These are phyloP conservation scores for Ophonus ardosiacus DNA, from an alignment of 2,888 invertebrate species.

Conservation along the genomic window DNA sequence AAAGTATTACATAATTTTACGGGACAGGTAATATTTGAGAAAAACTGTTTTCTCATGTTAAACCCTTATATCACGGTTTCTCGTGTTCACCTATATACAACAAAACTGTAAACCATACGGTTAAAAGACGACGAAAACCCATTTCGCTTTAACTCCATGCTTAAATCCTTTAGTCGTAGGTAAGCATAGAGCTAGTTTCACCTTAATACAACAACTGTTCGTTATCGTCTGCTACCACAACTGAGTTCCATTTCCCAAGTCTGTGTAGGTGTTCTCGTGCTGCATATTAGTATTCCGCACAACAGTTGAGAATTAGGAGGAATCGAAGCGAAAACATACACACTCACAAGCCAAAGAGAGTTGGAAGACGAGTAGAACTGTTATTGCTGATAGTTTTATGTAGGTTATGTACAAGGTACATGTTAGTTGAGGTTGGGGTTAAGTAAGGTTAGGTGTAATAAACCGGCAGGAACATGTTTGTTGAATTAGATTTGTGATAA, in stretches of 20 bases:
- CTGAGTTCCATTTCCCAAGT: slow-evolving; percentile 26
- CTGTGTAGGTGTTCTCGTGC: background rate
- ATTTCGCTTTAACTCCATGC: background rate
- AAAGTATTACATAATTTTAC: no score
- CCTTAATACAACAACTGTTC: slow-evolving; percentile 55
- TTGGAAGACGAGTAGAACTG: slow-evolving; percentile 16
- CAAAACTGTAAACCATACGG: background rate
- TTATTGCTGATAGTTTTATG: slow-evolving; percentile 33
- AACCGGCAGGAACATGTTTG: background rate
- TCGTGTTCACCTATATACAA: background rate
- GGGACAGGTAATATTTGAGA: no score
- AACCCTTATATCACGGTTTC: no score
- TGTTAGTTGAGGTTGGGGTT: background rate
- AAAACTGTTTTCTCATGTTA: no score
- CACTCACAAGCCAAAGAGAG: slow-evolving; percentile 44
- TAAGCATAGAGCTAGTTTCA: slow-evolving; percentile 33
- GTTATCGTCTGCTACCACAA: slow-evolving; percentile 30
- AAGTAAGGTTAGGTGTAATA: background rate
- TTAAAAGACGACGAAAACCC: background rate
- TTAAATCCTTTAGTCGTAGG: slow-evolving; percentile 1
- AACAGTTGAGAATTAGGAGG: slow-evolving; percentile 49
- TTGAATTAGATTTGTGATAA: background rate
- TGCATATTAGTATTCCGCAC: slow-evolving; percentile 54
- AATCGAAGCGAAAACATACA: slow-evolving; percentile 55
- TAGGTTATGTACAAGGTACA: slow-evolving; percentile 10